These are phyloP conservation scores for Rhineura floridana DNA, from an alignment of 2,113 vertebrate species.

Conservation along the genomic window DNA sequence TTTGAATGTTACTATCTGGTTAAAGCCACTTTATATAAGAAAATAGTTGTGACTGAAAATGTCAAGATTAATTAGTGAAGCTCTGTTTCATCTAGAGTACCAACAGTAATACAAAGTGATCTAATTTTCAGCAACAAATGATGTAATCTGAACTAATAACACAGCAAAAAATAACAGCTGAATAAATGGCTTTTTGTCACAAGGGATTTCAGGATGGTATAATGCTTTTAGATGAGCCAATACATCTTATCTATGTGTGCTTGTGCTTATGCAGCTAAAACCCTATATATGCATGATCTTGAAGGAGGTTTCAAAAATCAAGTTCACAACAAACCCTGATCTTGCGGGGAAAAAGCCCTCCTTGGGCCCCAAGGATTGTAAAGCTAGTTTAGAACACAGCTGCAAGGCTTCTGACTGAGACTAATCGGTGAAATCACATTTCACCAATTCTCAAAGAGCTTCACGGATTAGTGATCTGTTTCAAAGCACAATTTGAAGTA, in stretches of 20 bases:
- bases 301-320: neutral
- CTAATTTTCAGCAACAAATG: slow-evolving; percentile 48
- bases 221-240: neutral
- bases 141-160: slow-evolving; percentile 38
- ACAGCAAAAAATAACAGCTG: neutral
- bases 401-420: neutral
- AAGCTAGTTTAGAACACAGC: neutral
- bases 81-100: slow-evolving; percentile 50
- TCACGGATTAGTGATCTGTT: neutral
- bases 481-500: neutral
- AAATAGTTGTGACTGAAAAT: slow-evolving; percentile 68
- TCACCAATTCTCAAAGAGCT: neutral
- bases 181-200: neutral
- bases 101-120: slow-evolving; percentile 39
- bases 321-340: neutral
- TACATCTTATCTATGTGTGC: neutral
- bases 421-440: neutral
- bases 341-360: neutral
- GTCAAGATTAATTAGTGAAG: slow-evolving; percentile 65
- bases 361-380: neutral
- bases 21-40: slow-evolving; percentile 56
- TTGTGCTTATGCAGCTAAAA: neutral
- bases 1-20: slow-evolving; percentile 29
- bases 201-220: neutral
- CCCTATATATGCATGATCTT: neutral